These are phyloP conservation scores for Seriola quinqueradiata DNA, from an alignment of 2,113 vertebrate species.

Conservation along the genomic window DNA sequence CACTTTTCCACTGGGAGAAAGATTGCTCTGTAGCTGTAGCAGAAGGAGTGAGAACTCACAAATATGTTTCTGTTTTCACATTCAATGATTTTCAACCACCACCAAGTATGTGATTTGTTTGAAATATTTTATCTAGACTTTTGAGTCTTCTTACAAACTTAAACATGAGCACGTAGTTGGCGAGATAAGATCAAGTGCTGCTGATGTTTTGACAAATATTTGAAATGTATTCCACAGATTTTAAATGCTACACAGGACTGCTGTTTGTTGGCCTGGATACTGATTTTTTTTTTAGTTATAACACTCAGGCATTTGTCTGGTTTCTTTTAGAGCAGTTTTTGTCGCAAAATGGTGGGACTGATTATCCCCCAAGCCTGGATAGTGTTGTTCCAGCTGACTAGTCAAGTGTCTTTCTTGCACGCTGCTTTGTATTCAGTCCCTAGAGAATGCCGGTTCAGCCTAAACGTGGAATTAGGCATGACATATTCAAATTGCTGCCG, in stretches of 20 bases:
- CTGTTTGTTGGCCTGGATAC: slow-evolving; percentile 35
- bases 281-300: slow-evolving; percentile 11
- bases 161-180: slow-evolving; percentile 20
- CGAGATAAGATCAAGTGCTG: slow-evolving; percentile 2
- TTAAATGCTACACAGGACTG: not conserved
- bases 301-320: slow-evolving; percentile 22
- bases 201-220: slow-evolving; percentile 30
- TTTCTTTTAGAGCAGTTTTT: slow-evolving; percentile 51
- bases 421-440: slow-evolving; percentile 73
- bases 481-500: slow-evolving; percentile 64
- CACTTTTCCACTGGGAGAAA: slow-evolving; percentile 28
- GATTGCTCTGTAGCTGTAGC: slow-evolving; percentile 22
- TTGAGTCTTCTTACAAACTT: slow-evolving; percentile 13
- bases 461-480: slow-evolving; percentile 70
- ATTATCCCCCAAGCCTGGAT: slow-evolving; percentile 60
- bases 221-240: not conserved
- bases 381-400: slow-evolving; percentile 73
- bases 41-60: slow-evolving; percentile 3
- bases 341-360: slow-evolving; percentile 59
- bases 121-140: slow-evolving; percentile 28
- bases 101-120: slow-evolving; percentile 6
- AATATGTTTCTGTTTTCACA: slow-evolving; percentile 22
- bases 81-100: slow-evolving; percentile 32
- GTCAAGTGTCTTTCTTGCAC: slow-evolving; percentile 63
- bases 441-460: slow-evolving; percentile 60